phyloP scores from a whole-genome alignment of 2,113 vertebrate species.

The Anser cygnoides region DNA sequence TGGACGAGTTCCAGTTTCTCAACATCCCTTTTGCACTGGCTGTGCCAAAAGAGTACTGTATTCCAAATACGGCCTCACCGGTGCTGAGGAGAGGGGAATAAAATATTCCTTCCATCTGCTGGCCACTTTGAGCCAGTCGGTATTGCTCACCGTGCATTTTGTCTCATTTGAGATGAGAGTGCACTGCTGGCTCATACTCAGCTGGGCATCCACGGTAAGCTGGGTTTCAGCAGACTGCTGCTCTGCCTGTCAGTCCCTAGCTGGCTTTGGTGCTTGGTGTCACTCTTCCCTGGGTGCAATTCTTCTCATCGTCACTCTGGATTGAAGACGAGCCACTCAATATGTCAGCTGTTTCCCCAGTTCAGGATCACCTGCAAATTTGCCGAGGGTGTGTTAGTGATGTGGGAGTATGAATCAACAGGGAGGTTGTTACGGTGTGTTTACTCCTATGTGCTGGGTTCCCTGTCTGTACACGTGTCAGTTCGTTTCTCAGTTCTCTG shows the following conservation, averaged over 20 bases:
- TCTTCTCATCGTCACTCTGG: not conserved
- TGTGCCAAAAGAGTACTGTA: not conserved
- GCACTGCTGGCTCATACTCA: not conserved
- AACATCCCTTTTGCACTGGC: not conserved
- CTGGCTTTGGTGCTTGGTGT: not conserved
- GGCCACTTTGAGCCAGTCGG: not conserved
- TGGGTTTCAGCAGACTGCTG: not conserved
- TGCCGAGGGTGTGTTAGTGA: not conserved
- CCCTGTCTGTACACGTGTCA: not conserved
- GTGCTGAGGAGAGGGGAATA: not conserved
- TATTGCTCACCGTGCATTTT: not conserved
- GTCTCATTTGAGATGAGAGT: not conserved
- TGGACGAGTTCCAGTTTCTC: not conserved
- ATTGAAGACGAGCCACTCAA: not conserved
- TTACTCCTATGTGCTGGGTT: not conserved
- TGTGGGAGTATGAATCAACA: not conserved
- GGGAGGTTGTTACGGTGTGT: not conserved
- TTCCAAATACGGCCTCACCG: not conserved
- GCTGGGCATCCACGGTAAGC: not conserved
- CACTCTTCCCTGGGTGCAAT: not conserved
- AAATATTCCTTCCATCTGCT: not conserved
- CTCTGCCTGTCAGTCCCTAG: not conserved
- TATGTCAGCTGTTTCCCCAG: not conserved
- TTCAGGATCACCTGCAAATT: not conserved
- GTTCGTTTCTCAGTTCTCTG: not conserved